Evolutionary conservation across 2,797 vertebrate species (phyloP).

Genomic region (Leptoclinus maculatus): DNA sequence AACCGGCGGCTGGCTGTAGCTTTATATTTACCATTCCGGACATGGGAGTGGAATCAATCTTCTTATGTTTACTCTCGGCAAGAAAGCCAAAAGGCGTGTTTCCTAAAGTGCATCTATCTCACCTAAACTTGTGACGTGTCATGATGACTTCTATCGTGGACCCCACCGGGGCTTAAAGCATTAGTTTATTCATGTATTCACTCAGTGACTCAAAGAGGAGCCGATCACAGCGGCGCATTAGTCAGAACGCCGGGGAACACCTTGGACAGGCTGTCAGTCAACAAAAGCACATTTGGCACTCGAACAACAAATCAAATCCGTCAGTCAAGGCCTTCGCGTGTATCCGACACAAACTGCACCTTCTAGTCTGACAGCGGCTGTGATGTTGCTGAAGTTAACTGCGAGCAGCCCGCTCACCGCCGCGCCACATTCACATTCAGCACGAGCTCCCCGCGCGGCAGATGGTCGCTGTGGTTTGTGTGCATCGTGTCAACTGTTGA

Average conservation of each 20-base stretch:
- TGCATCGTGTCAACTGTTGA: conserved; percentile 73
- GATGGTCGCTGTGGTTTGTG: conserved; percentile 69
- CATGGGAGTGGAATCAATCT: not conserved
- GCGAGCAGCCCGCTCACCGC: conserved; percentile 28
- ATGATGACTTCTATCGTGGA: not conserved
- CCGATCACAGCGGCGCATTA: conserved; percentile 1
- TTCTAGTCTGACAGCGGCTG: conserved; percentile 21
- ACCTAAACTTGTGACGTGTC: not conserved
- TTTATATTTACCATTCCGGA: not conserved
- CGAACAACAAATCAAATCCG: conserved; percentile 33
- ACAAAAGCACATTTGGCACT: conserved; percentile 17
- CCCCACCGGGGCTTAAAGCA: not conserved
- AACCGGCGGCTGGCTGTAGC: not conserved
- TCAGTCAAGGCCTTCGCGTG: conserved; percentile 15
- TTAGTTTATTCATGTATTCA: not conserved
- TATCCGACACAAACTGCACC: conserved; percentile 13
- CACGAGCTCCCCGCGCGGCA: conserved; percentile 26
- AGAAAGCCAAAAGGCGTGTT: not conserved
- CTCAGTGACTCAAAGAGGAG: conserved; percentile 8
- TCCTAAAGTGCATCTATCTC: not conserved
- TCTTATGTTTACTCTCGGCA: not conserved
- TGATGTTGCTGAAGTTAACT: conserved; percentile 34
- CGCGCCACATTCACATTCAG: conserved; percentile 53
- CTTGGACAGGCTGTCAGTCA: conserved; percentile 25
- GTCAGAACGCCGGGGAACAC: not conserved